These are phyloP conservation scores for Tenodera sinensis DNA, from an alignment of 2,888 invertebrate genomes.

Conservation along the genomic window DNA sequence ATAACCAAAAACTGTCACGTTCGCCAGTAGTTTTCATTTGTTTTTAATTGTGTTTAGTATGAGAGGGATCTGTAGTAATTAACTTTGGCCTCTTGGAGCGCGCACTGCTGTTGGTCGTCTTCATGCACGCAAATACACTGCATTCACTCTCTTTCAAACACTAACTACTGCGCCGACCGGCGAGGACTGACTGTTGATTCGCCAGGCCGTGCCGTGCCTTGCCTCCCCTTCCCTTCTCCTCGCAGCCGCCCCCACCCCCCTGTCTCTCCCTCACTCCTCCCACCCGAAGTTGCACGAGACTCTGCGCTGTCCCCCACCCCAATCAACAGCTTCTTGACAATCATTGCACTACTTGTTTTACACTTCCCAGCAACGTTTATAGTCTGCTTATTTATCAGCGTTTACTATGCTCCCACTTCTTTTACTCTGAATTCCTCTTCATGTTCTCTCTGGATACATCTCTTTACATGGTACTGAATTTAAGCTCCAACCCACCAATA, in stretches of 20 bases:
- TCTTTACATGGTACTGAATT: no score
- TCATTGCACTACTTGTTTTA: not conserved
- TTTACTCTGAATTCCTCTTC: not conserved
- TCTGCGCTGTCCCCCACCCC: not conserved
- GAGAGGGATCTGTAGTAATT: not conserved
- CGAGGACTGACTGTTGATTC: slow-evolving; percentile 5
- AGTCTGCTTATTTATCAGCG: not conserved
- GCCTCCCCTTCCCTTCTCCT: not conserved
- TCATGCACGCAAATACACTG: not conserved
- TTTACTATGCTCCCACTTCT: not conserved
- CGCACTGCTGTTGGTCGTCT: not conserved
- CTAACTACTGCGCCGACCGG: not conserved
- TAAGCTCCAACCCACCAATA: no score
- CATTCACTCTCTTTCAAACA: not conserved
- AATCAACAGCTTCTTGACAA: not conserved
- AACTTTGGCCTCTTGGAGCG: not conserved
- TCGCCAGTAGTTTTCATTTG: not conserved
- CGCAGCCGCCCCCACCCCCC: not conserved
- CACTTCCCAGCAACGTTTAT: not conserved
- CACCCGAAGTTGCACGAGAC: not conserved
- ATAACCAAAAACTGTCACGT: not conserved
- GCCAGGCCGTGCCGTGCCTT: not conserved
- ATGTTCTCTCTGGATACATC: not conserved
- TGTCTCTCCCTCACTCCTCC: not conserved
- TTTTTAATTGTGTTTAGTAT: not conserved